These are phyloP conservation scores for Lycopodina hypogea DNA, from an alignment of 37 sponge, comb jelly and placozoan genomes.

Conservation along the genomic window DNA sequence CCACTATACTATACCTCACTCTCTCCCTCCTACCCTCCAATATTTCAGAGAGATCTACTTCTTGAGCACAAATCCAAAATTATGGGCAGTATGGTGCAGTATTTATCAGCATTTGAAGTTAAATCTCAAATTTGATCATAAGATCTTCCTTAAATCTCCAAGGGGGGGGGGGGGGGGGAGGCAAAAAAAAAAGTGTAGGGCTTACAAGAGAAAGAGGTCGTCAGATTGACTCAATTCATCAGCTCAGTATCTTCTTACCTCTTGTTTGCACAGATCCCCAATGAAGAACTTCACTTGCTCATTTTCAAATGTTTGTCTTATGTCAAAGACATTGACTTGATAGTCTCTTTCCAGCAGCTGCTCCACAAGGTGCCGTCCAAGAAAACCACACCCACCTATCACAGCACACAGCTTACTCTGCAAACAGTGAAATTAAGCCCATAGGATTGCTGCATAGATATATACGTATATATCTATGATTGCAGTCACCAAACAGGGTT, in stretches of 20 bases:
- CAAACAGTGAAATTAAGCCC: not conserved
- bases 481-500: not conserved
- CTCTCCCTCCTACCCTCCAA: too few relatives aligned
- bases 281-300: conserved; percentile 63
- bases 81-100: too few relatives aligned
- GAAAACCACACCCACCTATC: conserved; percentile 89
- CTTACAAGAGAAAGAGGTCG: too few relatives aligned
- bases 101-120: too few relatives aligned
- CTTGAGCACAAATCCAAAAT: too few relatives aligned
- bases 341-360: conserved; percentile 68
- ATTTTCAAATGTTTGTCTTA: conserved; percentile 42
- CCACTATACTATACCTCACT: too few relatives aligned
- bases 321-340: conserved; percentile 82
- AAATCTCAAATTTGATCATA: too few relatives aligned
- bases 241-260: conserved; percentile 43
- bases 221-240: too few relatives aligned
- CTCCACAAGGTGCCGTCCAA: conserved; percentile 84
- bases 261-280: conserved; percentile 76
- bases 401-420: conserved; percentile 62
- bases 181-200: too few relatives aligned
- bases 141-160: too few relatives aligned
- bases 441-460: not conserved
- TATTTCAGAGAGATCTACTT: too few relatives aligned
- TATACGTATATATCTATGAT: not conserved
- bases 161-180: too few relatives aligned